Conservation (phyloP, 2,113 vertebrate genomes). For the Dipodomys ordii region DNA sequence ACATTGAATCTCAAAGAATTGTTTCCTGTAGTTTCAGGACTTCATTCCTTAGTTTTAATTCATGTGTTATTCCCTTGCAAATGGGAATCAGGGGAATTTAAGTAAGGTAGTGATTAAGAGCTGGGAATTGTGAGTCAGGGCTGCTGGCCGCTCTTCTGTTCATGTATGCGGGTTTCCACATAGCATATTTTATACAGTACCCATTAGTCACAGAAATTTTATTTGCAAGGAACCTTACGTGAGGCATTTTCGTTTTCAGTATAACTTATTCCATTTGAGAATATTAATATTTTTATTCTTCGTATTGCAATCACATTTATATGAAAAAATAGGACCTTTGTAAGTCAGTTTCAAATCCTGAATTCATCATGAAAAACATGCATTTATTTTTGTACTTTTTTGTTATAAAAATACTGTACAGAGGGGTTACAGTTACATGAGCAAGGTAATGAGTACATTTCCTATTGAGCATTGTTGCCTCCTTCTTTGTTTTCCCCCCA, state of each 20-base stretch:
- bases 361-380: conserved; percentile 1
- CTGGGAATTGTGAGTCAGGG: neutral
- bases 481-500: no score
- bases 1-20: neutral
- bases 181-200: neutral
- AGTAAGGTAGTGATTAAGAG: conserved; percentile 11
- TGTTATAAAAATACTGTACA: no score
- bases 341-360: conserved; percentile 23
- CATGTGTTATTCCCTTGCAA: neutral
- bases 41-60: neutral
- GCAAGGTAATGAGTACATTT: no score
- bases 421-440: no score
- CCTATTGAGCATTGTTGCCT: no score
- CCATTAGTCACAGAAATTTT: conserved; percentile 20
- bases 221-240: neutral
- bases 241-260: neutral
- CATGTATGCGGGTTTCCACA: neutral
- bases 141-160: neutral
- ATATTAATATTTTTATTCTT: neutral
- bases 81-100: neutral
- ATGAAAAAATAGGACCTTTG: conserved; percentile 28
- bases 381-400: neutral
- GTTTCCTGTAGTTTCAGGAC: neutral
- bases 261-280: neutral
- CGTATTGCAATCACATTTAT: neutral